These are phyloP conservation scores for Hypomecis atomaria DNA, from an alignment of 2,888 invertebrate genomes.

Conservation along the genomic window DNA sequence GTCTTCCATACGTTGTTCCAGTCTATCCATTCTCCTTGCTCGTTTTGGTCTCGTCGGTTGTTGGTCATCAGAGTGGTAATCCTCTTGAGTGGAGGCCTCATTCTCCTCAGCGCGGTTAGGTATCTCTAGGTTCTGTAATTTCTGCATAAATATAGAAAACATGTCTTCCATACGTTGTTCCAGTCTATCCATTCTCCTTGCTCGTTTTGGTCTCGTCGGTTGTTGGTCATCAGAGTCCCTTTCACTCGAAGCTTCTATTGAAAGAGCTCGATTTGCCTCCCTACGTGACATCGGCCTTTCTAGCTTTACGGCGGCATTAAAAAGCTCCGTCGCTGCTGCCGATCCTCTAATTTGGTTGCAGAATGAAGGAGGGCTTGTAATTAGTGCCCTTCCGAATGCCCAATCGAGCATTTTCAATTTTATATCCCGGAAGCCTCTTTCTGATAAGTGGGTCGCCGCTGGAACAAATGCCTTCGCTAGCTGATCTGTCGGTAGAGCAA, in stretches of 20 bases:
- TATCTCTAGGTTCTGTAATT: background rate
- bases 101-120: background rate
- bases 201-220: background rate
- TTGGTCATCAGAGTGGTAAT: too few relatives aligned
- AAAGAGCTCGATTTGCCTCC: constrained; percentile 1
- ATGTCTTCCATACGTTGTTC: constrained; percentile 1
- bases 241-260: background rate
- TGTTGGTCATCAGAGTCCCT: background rate
- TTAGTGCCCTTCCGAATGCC: constrained; percentile 3
- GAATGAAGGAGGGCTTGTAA: constrained; percentile 2
- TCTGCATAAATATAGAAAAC: background rate
- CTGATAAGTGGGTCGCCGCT: too few relatives aligned
- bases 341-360: constrained; percentile 1
- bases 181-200: constrained; percentile 1
- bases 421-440: background rate
- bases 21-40: too few relatives aligned
- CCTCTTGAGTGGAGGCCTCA: background rate
- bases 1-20: too few relatives aligned
- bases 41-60: too few relatives aligned
- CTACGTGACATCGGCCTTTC: background rate
- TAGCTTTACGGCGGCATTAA: background rate
- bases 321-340: background rate
- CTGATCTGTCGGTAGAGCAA: too few relatives aligned
- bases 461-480: too few relatives aligned
- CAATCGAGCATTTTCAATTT: background rate